These are phyloP conservation scores for Pangasius krempfi DNA, from an alignment of 2,797 vertebrate genomes.

Conservation along the genomic window DNA sequence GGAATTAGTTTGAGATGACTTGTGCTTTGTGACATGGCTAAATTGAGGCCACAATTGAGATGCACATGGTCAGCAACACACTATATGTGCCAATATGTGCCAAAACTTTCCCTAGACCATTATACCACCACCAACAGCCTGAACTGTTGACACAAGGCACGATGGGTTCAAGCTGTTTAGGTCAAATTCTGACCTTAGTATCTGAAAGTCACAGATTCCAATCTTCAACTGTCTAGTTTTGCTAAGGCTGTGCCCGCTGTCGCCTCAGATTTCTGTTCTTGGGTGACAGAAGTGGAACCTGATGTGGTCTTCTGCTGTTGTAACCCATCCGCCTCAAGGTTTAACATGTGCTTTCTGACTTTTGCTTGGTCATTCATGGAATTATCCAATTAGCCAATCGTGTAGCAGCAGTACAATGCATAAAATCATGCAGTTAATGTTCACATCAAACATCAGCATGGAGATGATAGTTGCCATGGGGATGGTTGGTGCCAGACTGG, in stretches of 20 bases:
- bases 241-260: neutral
- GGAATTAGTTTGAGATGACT: neutral
- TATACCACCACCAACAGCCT: neutral
- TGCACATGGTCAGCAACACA: neutral
- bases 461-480: conserved; percentile 3
- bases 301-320: neutral
- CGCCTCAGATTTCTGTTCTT: neutral
- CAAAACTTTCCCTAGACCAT: neutral
- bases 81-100: neutral
- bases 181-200: neutral
- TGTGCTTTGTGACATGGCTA: neutral
- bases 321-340: neutral
- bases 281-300: neutral
- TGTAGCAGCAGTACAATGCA: neutral
- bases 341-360: neutral
- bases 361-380: neutral
- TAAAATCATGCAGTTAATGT: neutral
- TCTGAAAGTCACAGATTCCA: neutral
- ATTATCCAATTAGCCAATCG: neutral
- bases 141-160: neutral
- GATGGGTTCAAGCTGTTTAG: neutral
- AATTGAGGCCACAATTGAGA: neutral
- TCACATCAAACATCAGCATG: neutral
- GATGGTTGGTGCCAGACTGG: neutral
- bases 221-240: neutral